phyloP scores from a whole-genome alignment of 1,140 invertebrate genomes.

The Camponotus floridanus region DNA sequence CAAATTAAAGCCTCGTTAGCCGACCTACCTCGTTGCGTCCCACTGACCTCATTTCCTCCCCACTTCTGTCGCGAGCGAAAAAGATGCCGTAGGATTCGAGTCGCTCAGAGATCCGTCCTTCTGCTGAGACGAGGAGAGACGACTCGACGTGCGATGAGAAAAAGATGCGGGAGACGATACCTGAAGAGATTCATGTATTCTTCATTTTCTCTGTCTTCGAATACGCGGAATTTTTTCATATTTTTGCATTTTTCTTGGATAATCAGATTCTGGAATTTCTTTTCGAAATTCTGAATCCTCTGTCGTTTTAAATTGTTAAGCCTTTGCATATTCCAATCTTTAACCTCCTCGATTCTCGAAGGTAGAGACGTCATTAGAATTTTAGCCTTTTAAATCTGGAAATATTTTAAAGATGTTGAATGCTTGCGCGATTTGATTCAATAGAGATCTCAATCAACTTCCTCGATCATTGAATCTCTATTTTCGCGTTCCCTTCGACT shows the following conservation, averaged over 20 bases:
- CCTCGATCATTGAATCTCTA: background rate
- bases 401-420: background rate
- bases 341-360: background rate
- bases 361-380: background rate
- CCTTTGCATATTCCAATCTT: background rate
- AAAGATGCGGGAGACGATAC: constrained; percentile 29
- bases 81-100: constrained; percentile 44
- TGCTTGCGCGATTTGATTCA: background rate
- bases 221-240: background rate
- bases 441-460: background rate
- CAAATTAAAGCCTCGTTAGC: constrained; percentile 73
- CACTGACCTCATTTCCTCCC: constrained; percentile 82
- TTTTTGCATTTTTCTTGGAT: background rate
- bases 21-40: constrained; percentile 73
- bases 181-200: constrained; percentile 16
- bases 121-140: constrained; percentile 11
- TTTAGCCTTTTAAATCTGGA: background rate
- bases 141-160: background rate
- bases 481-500: too few relatives aligned
- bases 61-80: constrained; percentile 27
- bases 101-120: constrained; percentile 40
- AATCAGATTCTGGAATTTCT: background rate
- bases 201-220: background rate
- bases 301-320: background rate
- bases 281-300: background rate